Evolutionary conservation across 2,113 vertebrate species (phyloP).

Genomic region (Geococcyx californianus): DNA sequence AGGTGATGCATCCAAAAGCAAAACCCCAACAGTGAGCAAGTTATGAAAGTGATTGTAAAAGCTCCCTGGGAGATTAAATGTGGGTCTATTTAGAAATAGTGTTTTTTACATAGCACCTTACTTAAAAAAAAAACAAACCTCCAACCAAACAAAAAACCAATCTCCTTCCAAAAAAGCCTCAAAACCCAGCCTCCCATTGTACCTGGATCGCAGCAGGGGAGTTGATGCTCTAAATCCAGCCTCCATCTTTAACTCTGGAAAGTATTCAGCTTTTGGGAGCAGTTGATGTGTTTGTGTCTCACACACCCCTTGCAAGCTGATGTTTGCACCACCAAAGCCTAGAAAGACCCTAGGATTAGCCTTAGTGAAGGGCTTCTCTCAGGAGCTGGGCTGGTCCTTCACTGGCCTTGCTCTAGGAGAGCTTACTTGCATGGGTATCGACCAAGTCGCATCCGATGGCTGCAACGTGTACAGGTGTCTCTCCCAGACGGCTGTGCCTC

Average conservation of each 20-base stretch:
- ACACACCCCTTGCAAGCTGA: background rate
- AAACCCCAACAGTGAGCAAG: background rate
- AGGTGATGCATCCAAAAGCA: background rate
- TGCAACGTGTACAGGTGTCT: too few species aligned
- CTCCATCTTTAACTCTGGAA: background rate
- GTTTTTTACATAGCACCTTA: constrained; percentile 86
- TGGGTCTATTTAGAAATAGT: constrained; percentile 54
- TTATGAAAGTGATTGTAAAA: constrained; percentile 22
- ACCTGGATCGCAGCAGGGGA: constrained; percentile 70
- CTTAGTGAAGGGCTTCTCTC: fast-evolving
- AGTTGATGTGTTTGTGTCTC: background rate
- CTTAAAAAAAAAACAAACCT: background rate
- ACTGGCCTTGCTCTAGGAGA: background rate
- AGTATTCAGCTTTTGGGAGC: background rate
- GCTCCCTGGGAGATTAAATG: background rate
- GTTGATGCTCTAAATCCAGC: background rate
- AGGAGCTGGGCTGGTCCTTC: background rate
- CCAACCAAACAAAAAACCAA: background rate
- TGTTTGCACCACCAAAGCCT: background rate
- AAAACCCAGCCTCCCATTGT: background rate
- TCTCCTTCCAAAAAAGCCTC: background rate
- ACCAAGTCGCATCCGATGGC: too few species aligned
- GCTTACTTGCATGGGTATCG: background rate
- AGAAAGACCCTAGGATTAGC: background rate
- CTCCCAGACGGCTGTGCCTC: too few species aligned